Base-by-base conservation (phyloP, 2,888 invertebrate genomes). In the Hoplodrina blanda region DNA sequence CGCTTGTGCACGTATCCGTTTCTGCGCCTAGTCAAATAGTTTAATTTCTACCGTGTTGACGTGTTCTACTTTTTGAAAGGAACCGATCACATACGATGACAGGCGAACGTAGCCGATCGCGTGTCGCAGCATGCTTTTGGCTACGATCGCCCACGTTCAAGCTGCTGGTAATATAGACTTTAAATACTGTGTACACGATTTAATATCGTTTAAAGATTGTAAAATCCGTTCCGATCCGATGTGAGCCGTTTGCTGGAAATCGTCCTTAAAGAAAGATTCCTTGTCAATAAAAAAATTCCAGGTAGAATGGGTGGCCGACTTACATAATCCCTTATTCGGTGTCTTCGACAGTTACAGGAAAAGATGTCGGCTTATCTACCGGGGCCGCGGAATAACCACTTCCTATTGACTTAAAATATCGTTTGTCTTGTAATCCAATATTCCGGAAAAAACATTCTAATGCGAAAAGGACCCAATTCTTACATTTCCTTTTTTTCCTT, bases 391-490 rank as follows among this genome's bases (percentile, higher is more conserved):
- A 52, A 76, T 81, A 76, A 76, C 77, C 78, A 52, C 66, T 76
- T 78, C 67, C 64, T 78, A 76, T 81, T 81, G 78, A 76, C 78
- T 81, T 81, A 76, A 81, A 81, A 76, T 81, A 78, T 67, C 81
- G 78, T 78, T 78, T 77, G 78, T 78, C 78, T 78, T 81, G 78
- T 78, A 78, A 78, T 78, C 81, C 70, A 78, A 78, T 78, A 78
- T 78, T 71, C 78, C 52, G 77, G 71, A 30, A 81, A n/a, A 81
- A 78, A 81, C 71, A 76, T 81, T 76, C 63, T 78, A 78, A 78
- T 78, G 63, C 63, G 77, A 67, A 76, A 76, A 81, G 62, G 61
- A 67, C 66, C 76, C 78, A 76, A 76, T 81, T 67, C 71, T 62
- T 67, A 76, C 52, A 81, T 81, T 81, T 70, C 63, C 56, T 61